Base-by-base conservation (phyloP, 1,140 invertebrate genomes). In the Formica exsecta region DNA sequence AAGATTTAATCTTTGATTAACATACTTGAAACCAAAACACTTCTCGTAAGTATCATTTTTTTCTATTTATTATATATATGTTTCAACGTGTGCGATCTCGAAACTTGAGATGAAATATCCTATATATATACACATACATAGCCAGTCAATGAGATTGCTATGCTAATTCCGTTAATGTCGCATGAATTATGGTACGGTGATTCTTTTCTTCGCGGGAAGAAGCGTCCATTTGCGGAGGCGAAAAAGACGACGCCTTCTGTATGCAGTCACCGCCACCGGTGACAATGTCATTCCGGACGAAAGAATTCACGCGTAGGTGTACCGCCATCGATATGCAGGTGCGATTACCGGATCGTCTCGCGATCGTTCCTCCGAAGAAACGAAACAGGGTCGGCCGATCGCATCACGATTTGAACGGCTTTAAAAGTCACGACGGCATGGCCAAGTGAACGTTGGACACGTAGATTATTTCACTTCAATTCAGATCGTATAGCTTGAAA, bases 111-210 rank as follows among this genome's bases (percentile, higher is more conserved):
- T 38, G 48, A 74, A 44, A 54, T 48, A 36, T 54, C 9, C 48
- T 71, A 71, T 44, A 29, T 29, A 36, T 54, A 29, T 29, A 36
- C 19, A 36, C 48, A 11, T 70, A 29, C 3, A 6, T 81, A 66
- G 79, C 61, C 51, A 65, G 68, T 79, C 73, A 65, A 61, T 66
- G 65, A 91, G 90, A 92, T 92, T 89, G 90, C 90, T 93, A 93
- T 93, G 92, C 91, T 94, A 94, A 94, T 93, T 93, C 87, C 66
- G 74, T 92, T 94, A 92, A 94, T 93, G 91, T 92, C 87, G 74
- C 89, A 92, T 93, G 91, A 94, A 65, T 94, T 94, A 94, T 90
- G 86, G 70, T 44, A 57, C 32, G 66, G 64, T 83, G 75, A 89
- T 81, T 89, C 61, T 89, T 87, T 86, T 57, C 88, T 86, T 71